A percentile compares a stretch with the other conserved stretches of the same genome.
phyloP scores from a whole-genome alignment of 1,140 invertebrate genomes.

The Lepidurus packardi region DNA sequence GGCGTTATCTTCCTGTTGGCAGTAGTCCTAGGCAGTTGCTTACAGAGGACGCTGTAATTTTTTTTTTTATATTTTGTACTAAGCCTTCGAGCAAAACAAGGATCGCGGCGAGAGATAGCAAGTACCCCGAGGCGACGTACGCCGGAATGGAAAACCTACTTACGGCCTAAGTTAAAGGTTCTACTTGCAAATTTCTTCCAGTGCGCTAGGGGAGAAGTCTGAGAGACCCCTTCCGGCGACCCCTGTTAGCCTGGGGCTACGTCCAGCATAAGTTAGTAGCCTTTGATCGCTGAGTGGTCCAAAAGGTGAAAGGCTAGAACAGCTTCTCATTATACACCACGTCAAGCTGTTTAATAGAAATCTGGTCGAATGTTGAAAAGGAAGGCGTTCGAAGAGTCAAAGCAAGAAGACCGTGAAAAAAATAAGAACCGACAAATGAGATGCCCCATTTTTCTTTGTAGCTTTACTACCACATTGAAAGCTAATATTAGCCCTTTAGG shows the following conservation, averaged over 20 bases:
- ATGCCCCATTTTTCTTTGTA: conserved; percentile 7
- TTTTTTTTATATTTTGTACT: no score
- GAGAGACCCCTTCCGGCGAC: no score
- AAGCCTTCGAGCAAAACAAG: neutral
- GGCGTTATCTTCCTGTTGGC: neutral
- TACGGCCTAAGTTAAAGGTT: neutral
- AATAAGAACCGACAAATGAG: conserved; percentile 16
- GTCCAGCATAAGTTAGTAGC: neutral
- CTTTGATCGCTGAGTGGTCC: conserved; percentile 2
- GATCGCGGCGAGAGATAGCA: neutral
- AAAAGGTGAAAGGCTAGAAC: neutral
- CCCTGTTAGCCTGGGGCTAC: neutral
- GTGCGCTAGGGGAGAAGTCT: neutral
- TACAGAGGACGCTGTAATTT: neutral
- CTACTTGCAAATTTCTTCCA: neutral
- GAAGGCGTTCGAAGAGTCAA: neutral
- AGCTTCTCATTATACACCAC: neutral
- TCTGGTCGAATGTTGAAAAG: neutral
- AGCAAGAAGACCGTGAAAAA: neutral
- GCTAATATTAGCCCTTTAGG: neutral
- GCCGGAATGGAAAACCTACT: neutral
- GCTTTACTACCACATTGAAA: neutral
- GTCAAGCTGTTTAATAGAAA: conserved; percentile 1
- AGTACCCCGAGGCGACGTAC: neutral
- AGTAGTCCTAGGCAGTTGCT: neutral